Evolutionary conservation across 2,888 invertebrate genomes (phyloP), one percentile per base, ranked within the genome.

Genomic region (Leucozona laternaria): DNA sequence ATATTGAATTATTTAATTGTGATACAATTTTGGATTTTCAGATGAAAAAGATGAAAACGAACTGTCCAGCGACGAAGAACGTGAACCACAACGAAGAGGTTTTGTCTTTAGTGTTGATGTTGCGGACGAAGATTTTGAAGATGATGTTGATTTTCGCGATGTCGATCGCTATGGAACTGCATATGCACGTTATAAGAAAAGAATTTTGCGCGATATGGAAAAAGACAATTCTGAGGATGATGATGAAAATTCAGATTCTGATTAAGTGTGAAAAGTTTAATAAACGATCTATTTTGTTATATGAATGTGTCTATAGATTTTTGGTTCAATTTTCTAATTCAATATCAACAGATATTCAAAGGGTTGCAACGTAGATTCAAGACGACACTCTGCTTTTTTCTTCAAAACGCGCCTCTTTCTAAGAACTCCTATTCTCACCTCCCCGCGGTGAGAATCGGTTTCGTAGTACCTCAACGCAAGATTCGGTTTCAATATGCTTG

Each of bases 121-220:
- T 13, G 92, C 92, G 73, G 91, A 90, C 2, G 89, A 90, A 34
- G 89, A 90, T 4, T 92, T 92, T 86, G 93, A 93, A 83, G 91
- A 91, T 83, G 93, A 93, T 89, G 88, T 93, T 34, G 93, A 93
- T 89, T 92, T 91, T 73, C 90, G 90, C 64, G 95, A 96, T 90
- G 94, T 94, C 0, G 93, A 94, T 77, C 92, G 93, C 4, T 95
- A 95, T 89, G 96, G 96, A 0, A 93, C 93, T 80, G 94, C 94
- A 13, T 96, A 96, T 89, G 96, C 96, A 0, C 94, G 93, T 82
- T 96, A 95, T 89, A 96, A 95, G 91, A 94, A 94, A 0, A 94
- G 91, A 80, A 91, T 94, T 1, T 48, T 90, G 0, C 89, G 89
- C 4, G 88, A 90, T n/a, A 48, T 75, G 8, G 87, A 88, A 5